Conservation (phyloP, 2,113 vertebrate species). For the Eulacestoma nigropectus region DNA sequence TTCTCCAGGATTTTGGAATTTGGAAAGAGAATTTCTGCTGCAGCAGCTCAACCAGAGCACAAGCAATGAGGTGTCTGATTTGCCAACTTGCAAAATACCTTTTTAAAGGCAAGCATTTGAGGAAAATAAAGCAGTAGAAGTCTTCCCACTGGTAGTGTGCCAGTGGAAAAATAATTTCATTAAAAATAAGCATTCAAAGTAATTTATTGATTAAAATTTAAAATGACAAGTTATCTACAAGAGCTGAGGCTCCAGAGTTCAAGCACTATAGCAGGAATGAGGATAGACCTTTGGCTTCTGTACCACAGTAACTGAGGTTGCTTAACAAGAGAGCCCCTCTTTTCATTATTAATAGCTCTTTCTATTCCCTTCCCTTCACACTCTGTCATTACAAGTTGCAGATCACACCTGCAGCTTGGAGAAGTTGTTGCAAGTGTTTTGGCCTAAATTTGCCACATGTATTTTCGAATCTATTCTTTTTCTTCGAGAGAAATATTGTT, state of each 20-base stretch:
- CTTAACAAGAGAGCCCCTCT: background rate
- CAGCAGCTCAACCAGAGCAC: background rate
- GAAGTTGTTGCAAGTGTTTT: background rate
- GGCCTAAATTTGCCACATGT: accelerated
- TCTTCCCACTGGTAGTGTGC: background rate
- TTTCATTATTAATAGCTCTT: background rate
- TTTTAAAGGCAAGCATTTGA: background rate
- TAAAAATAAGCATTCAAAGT: background rate
- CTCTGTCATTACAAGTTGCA: background rate
- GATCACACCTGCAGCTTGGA: background rate
- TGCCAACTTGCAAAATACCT: background rate
- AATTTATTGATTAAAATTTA: background rate
- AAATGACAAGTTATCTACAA: background rate
- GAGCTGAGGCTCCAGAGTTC: background rate
- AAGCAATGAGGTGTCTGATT: background rate
- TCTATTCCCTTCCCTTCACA: background rate
- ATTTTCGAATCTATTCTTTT: background rate
- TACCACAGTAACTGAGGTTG: background rate
- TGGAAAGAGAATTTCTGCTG: background rate
- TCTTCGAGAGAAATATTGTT: background rate
- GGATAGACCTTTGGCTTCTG: background rate
- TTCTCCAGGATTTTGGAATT: background rate
- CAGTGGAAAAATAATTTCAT: background rate
- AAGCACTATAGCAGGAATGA: background rate
- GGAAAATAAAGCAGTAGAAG: background rate